Base-by-base conservation (phyloP, 2,888 invertebrate genomes). In the Criorhina ranunculi region DNA sequence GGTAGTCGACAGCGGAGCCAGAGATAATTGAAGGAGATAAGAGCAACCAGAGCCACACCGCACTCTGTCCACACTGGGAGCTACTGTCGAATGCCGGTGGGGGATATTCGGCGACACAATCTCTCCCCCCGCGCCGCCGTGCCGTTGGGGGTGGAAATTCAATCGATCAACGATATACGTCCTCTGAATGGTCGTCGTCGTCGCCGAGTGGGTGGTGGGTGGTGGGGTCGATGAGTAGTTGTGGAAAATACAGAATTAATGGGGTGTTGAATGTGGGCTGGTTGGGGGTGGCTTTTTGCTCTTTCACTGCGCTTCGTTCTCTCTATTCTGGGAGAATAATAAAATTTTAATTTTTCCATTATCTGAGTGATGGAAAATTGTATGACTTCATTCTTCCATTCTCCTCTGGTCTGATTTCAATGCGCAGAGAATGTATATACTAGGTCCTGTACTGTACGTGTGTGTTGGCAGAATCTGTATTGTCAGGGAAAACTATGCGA, bases 11-110 rank as follows among this genome's bases (percentile, higher is more conserved):
- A 85, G 57, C 64, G 53, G 64, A 37, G 57, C 70, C 79, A 88
- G 83, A 91, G 91, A 91, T 91, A 91, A 91, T 91, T 89, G 88
- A 87, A 89, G 89, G 89, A 91, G 91, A 91, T 91, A 91, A 91
- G 90, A 89, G 90, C 88, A 88, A 86, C 89, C 89, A 88, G 87
- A 85, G 79, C 69, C 77, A 86, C 79, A 80, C 75, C 80, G 70
- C 85, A 85, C 80, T 69, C 79, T 73, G 83, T 73, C 73, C 79
- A 79, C 72, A 80, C 49, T 64, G 9, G 42, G 67, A 62, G 78
- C 53, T 64, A 35, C 24, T 67, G 57, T 46, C 40, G 49, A 69
- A 51, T 57, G 60, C 53, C 46, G 49, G 62, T 60, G 73, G 67
- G 73, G 83, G 46, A 29, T 40, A 64, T 72, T 72, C 62, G 62